A percentile compares a stretch with the other conserved stretches of the same genome.
These are phyloP conservation scores for Criorhina ranunculi DNA, from an alignment of 2,888 invertebrate species.

Conservation along the genomic window DNA sequence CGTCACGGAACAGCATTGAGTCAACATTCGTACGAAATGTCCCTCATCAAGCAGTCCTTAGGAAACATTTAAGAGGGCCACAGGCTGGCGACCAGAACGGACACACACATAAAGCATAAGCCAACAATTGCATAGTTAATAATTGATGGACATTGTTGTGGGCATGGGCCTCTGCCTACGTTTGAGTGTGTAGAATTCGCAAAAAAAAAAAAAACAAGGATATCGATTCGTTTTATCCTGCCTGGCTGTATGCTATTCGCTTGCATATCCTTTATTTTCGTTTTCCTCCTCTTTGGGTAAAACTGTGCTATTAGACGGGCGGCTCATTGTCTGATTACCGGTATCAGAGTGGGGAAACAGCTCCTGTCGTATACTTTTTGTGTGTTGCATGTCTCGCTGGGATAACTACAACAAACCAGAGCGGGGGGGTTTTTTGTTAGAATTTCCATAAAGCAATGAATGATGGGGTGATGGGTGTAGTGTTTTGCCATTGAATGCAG, in stretches of 20 bases:
- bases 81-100: constrained; percentile 48
- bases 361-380: constrained; percentile 50
- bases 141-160: constrained; percentile 70
- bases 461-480: not conserved
- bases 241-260: constrained; percentile 12
- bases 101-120: constrained; percentile 30
- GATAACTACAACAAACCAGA: not conserved
- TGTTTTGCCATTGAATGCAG: constrained; percentile 17
- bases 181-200: constrained; percentile 39
- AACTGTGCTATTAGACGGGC: constrained; percentile 72
- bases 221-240: constrained; percentile 48
- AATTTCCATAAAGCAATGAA: not conserved
- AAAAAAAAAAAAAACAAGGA: constrained; percentile 22
- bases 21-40: constrained; percentile 53
- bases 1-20: constrained; percentile 27
- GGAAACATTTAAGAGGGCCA: constrained; percentile 52
- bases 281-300: constrained; percentile 24
- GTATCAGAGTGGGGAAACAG: constrained; percentile 59
- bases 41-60: constrained; percentile 60
- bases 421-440: not conserved
- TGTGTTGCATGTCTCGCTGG: constrained; percentile 54
- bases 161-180: constrained; percentile 8
- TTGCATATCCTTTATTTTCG: constrained; percentile 41
- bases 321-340: constrained; percentile 77
- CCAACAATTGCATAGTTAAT: constrained; percentile 69